Conservation (phyloP, 2,113 vertebrate species). For the Apteryx mantelli region DNA sequence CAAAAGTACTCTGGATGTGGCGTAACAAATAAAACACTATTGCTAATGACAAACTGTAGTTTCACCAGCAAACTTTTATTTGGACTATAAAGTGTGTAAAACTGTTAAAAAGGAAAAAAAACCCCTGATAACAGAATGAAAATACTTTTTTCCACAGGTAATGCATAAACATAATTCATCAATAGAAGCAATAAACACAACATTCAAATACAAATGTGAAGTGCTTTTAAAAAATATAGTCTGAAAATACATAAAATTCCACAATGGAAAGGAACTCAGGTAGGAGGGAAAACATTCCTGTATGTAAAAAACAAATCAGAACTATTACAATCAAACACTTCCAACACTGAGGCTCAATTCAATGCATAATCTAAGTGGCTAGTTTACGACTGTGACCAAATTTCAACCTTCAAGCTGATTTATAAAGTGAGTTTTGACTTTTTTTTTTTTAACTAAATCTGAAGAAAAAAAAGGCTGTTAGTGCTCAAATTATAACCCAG, state of each 20-base stretch:
- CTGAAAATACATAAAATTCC: slow-evolving; percentile 36
- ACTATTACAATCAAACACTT: slow-evolving; percentile 23
- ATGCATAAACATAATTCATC: slow-evolving; percentile 40
- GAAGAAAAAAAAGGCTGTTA: not conserved
- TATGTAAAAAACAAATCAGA: slow-evolving; percentile 16
- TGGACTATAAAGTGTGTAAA: slow-evolving; percentile 63
- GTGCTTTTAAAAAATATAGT: slow-evolving; percentile 40
- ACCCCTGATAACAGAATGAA: slow-evolving; percentile 40
- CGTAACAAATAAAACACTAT: not conserved
- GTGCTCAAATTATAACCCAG: not conserved
- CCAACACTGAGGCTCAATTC: slow-evolving; percentile 13
- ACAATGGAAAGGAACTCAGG: not conserved
- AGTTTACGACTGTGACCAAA: not conserved
- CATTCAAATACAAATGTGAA: slow-evolving; percentile 54
- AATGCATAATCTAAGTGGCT: slow-evolving; percentile 4
- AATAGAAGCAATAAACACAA: slow-evolving; percentile 26
- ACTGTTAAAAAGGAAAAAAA: slow-evolving; percentile 44
- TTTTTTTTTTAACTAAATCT: not conserved
- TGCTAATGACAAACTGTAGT: not conserved
- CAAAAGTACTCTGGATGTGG: fast-evolving
- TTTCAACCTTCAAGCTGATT: not conserved
- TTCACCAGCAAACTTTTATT: slow-evolving; percentile 79
- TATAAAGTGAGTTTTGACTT: not conserved
- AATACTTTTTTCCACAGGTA: slow-evolving; percentile 28
- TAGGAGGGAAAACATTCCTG: slow-evolving; percentile 9